Evolutionary conservation across 2,888 invertebrate species (phyloP), one percentile per base, ranked within the genome.

Genomic region (Nymphalis c-album): DNA sequence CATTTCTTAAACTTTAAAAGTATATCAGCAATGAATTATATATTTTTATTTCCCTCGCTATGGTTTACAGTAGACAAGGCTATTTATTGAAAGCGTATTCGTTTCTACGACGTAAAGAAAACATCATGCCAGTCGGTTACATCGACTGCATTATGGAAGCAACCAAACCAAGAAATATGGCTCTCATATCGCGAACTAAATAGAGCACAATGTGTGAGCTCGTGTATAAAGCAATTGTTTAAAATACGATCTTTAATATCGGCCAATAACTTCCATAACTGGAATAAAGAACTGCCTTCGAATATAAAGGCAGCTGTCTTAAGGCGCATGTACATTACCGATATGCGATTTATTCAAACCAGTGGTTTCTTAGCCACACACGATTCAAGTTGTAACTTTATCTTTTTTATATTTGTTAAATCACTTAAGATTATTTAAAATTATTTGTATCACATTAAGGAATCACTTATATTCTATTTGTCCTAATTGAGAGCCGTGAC

Each of bases 181-280:
- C 16, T 20, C 3, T 8, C 10, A 40, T 13, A 51, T 40, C 40
- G 20, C 17, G 51, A 22, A 51, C 40, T 61, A 57, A 53, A 51
- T 18, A 46, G 48, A 58, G 53, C 57, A 61, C 60, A 55, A 60
- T n/a, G 57, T 58, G 57, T 57, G 57, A 60, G 65, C 55, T 65
- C 62, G 60, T 67, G 67, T 58, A 18, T 18, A n/a, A 48, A 47
- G 50, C 58, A 68, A 68, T 68, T 63, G 63, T 66, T 66, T 63
- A 68, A 71, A 68, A 60, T 71, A 68, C 63, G 68, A 68, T 63
- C 65, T 68, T 55, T 63, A 68, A 71, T 71, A 71, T 68, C 68
- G 63, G 58, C 65, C 65, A 60, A 63, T 68, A 68, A 66, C 65
- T 71, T 68, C 47, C 59, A 60, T 58, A 66, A 63, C 40, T 65